Base-by-base conservation (phyloP, 2,888 invertebrate species). In the Octodonta nipae region DNA sequence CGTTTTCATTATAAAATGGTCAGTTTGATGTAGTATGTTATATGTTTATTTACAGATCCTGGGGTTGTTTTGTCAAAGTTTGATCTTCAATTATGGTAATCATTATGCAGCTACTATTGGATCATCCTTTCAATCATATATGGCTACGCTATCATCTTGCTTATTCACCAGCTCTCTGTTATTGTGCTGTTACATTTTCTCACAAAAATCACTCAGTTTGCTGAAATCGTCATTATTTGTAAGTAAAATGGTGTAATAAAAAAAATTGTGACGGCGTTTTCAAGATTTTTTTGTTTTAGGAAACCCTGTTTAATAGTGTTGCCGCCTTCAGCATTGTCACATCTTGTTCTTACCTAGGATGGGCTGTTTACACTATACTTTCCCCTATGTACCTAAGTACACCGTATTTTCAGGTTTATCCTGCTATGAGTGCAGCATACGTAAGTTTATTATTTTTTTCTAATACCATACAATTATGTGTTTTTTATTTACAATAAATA, bases 401-500 rank as follows among this genome's bases (percentile, higher is more conserved):
- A 25, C 80, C 86, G 43, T 83, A 81, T 53, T 72, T 68, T 52
- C 78, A 84, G 51, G 82, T 81, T 8, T 86, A 84, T 64, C 86
- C 87, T n/a, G 83, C 86, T 2, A 82, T 87, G 80, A 82, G 81
- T 15, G 82, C 82, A 1, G 78, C 81, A 43, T 86, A 86, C 59
- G 87, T 88, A 65, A 79, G 83, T 75, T 36, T 22, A 10, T 10
- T 3, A n/a, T n/a, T n/a, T n/a, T n/a, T n/a, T n/a, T n/a, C n/a
- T n/a, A n/a, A n/a, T n/a, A n/a, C n/a, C n/a, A n/a, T n/a, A n/a
- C n/a, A n/a, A n/a, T n/a, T n/a, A n/a, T n/a, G n/a, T n/a, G n/a
- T n/a, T n/a, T n/a, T n/a, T n/a, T n/a, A n/a, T n/a, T n/a, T n/a
- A n/a, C n/a, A n/a, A n/a, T n/a, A n/a, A n/a, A n/a, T n/a, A n/a